phyloP scores from a whole-genome alignment of 2,888 invertebrate genomes.

The Polia nebulosa region DNA sequence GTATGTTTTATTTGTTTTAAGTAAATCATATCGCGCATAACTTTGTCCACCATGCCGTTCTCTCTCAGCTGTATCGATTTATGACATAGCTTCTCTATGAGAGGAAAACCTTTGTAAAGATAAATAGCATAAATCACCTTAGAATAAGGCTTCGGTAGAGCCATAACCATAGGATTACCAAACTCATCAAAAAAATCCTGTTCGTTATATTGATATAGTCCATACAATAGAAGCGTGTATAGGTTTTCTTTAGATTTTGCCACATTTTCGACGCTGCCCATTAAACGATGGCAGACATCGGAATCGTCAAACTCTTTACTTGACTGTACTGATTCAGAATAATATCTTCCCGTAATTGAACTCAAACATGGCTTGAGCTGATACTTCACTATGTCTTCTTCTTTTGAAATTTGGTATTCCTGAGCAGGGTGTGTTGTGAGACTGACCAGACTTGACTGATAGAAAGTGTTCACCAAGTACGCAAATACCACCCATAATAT shows the following conservation, averaged over 20 bases:
- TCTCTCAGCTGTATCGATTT: conserved; percentile 72
- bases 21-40: conserved; percentile 57
- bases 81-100: conserved; percentile 62
- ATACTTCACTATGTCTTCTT: conserved; percentile 46
- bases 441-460: conserved; percentile 69
- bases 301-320: conserved; percentile 6
- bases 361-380: conserved; percentile 55
- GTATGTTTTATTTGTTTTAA: conserved; percentile 53
- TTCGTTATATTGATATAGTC: conserved; percentile 70
- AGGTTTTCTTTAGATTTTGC: conserved; percentile 64
- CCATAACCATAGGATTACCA: conserved; percentile 64
- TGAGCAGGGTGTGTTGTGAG: conserved; percentile 63
- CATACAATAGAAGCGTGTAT: conserved; percentile 71
- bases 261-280: conserved; percentile 71
- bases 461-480: conserved; percentile 67
- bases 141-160: conserved; percentile 67
- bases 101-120: conserved; percentile 80
- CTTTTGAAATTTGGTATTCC: conserved; percentile 60
- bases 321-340: conserved; percentile 49
- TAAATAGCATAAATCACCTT: conserved; percentile 77
- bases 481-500: conserved; percentile 77
- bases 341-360: conserved; percentile 58
- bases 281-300: conserved; percentile 51
- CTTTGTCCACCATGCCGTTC: conserved; percentile 72
- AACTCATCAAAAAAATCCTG: conserved; percentile 68